Conservation (phyloP, 1,140 invertebrate species). For the Tetragonula clypearis region DNA sequence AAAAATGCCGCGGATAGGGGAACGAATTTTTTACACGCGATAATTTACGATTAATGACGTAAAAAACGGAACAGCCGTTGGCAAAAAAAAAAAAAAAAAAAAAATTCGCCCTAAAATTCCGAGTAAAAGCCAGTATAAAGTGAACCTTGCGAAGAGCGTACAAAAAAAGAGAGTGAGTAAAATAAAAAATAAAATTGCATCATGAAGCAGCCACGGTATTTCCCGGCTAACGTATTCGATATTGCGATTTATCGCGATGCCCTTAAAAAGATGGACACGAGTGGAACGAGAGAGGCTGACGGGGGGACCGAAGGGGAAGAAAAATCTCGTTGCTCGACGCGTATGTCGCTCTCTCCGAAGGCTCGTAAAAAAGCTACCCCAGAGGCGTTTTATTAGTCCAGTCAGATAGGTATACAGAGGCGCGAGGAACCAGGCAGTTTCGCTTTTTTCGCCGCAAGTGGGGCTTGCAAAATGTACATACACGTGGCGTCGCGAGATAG, state of each 20-base stretch:
- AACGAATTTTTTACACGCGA: background rate
- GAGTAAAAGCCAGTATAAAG: background rate
- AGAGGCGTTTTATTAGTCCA: constrained; percentile 22
- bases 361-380: constrained; percentile 27
- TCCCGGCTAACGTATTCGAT: constrained; percentile 4
- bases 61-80: background rate
- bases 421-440: background rate
- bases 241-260: background rate
- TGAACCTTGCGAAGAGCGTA: background rate
- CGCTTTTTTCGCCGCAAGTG: constrained; percentile 7
- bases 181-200: constrained; percentile 1
- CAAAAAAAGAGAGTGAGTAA: background rate
- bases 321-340: constrained; percentile 21
- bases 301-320: background rate
- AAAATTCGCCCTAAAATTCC: background rate
- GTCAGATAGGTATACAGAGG: background rate
- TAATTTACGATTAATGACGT: background rate
- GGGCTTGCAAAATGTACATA: constrained; percentile 15
- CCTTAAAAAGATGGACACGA: background rate
- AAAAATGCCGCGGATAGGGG: too few species aligned
- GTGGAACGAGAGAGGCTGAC: too few species aligned
- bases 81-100: constrained; percentile 5
- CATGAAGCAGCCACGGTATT: background rate
- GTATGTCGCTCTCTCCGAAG: background rate
- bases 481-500: constrained; percentile 3